phyloP scores from a whole-genome alignment of 2,888 invertebrate genomes.

The Amblyjoppa proteus region DNA sequence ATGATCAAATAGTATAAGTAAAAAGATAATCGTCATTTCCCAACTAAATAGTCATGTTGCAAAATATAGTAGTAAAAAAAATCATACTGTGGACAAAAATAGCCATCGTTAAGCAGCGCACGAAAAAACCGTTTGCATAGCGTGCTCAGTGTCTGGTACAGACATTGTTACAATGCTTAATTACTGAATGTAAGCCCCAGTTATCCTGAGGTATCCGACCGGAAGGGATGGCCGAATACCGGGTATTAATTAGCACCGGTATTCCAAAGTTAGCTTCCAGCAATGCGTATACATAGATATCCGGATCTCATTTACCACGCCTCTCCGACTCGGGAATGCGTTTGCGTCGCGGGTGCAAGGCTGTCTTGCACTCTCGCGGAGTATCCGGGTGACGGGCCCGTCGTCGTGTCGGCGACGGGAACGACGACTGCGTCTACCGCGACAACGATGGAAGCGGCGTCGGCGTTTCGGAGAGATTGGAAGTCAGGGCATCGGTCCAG shows the following conservation, averaged over 20 bases:
- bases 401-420: constrained; percentile 31
- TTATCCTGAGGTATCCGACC: neutral
- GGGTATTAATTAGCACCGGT: constrained; percentile 35
- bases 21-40: neutral
- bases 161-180: constrained; percentile 1
- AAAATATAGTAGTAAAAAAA: neutral
- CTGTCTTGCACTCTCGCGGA: constrained; percentile 46
- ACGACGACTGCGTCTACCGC: constrained; percentile 39
- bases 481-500: constrained; percentile 68
- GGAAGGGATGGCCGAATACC: neutral
- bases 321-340: constrained; percentile 62
- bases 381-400: constrained; percentile 36
- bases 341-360: constrained; percentile 50
- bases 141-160: neutral
- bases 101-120: neutral
- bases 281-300: constrained; percentile 61
- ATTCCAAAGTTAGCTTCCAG: constrained; percentile 23
- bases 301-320: constrained; percentile 67
- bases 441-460: constrained; percentile 55
- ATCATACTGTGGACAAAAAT: neutral
- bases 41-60: neutral
- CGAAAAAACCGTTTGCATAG: neutral
- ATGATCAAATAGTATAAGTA: neutral
- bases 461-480: constrained; percentile 69
- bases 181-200: neutral